Evolutionary conservation across 1,140 invertebrate genomes (phyloP).

Genomic region (Triops cancriformis): DNA sequence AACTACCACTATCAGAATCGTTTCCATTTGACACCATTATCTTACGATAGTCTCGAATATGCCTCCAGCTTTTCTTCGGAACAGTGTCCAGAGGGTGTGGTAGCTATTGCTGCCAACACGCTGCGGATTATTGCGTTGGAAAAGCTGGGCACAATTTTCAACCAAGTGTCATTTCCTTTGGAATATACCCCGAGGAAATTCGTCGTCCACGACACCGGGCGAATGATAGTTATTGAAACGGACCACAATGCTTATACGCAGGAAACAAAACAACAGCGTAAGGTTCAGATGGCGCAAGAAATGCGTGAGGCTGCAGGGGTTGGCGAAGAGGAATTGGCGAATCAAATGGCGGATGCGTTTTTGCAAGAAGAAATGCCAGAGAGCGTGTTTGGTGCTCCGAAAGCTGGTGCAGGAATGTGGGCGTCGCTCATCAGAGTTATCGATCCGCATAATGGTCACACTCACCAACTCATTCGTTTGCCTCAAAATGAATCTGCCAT

Average conservation of each 20-base stretch:
- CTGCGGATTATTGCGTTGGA: slow-evolving; percentile 94
- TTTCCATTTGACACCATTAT: slow-evolving; percentile 90
- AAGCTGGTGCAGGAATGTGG: slow-evolving; percentile 94
- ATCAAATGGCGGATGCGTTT: slow-evolving; percentile 94
- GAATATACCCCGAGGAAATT: slow-evolving; percentile 96
- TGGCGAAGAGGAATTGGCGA: slow-evolving; percentile 87
- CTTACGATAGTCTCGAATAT: slow-evolving; percentile 93
- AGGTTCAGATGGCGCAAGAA: slow-evolving; percentile 74
- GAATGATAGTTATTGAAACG: slow-evolving; percentile 87
- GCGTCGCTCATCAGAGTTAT: slow-evolving; percentile 88
- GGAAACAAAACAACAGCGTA: slow-evolving; percentile 85
- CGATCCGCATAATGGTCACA: slow-evolving; percentile 76
- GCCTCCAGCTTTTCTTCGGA: slow-evolving; percentile 97
- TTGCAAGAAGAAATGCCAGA: slow-evolving; percentile 90
- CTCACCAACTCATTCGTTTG: slow-evolving; percentile 67
- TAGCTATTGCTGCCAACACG: slow-evolving; percentile 97
- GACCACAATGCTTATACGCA: slow-evolving; percentile 99
- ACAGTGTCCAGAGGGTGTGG: slow-evolving; percentile 98
- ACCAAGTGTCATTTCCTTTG: slow-evolving; percentile 81
- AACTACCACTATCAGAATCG: slow-evolving; percentile 97
- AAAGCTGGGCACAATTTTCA: slow-evolving; percentile 97
- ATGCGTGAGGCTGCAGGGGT: slow-evolving; percentile 94
- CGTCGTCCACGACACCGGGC: slow-evolving; percentile 89
- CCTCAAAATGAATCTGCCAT: slow-evolving; percentile 96
- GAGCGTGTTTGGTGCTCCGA: slow-evolving; percentile 86